Evolutionary conservation across 2,113 vertebrate genomes (phyloP).

Genomic region (Pollachius pollachius): DNA sequence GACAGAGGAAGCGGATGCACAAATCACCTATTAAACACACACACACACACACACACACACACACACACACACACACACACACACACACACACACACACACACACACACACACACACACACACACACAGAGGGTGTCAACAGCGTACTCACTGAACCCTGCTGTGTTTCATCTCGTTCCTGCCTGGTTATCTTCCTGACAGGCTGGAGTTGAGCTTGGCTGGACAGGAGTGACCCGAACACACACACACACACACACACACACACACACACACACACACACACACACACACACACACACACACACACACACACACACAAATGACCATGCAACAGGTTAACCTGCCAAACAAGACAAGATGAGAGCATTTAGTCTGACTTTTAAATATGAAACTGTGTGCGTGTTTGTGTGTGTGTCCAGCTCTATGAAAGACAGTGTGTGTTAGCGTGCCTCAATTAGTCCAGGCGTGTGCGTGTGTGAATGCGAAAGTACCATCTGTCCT

Average conservation of each 20-base stretch:
- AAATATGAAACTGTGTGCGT: background rate
- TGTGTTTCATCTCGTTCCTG: conserved; percentile 32
- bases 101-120: conserved; percentile 4
- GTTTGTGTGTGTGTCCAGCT: background rate
- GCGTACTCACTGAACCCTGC: conserved; percentile 35
- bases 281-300: background rate
- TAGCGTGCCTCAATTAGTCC: background rate
- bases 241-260: background rate
- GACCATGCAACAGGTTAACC: conserved; percentile 10
- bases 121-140: background rate
- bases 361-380: no score
- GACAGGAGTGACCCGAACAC: conserved; percentile 31
- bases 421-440: background rate
- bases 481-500: background rate
- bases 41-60: background rate
- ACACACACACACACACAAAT: background rate
- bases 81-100: conserved; percentile 16
- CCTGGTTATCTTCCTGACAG: conserved; percentile 36
- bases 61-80: conserved; percentile 8
- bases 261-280: background rate
- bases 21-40: no score
- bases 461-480: background rate
- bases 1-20: no score
- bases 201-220: conserved; percentile 19
- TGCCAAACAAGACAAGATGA: no score